These are phyloP conservation scores for Drosophila picticornis DNA, from an alignment of 2,888 invertebrate species.

Conservation along the genomic window DNA sequence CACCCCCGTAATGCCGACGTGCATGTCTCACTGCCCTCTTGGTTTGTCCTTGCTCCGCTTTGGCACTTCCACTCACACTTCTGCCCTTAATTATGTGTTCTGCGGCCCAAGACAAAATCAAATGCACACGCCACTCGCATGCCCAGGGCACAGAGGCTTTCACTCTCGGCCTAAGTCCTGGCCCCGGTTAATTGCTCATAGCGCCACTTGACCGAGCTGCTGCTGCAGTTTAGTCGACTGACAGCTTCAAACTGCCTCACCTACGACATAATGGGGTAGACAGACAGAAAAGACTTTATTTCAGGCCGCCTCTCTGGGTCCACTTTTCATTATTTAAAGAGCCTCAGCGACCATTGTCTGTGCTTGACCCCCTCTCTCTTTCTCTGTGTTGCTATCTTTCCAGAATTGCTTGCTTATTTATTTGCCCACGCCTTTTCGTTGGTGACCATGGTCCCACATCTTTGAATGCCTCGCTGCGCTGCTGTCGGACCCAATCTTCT, in stretches of 20 bases:
- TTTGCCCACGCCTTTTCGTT: constrained; percentile 48
- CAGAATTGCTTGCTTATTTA: constrained; percentile 32
- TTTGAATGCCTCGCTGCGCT: constrained; percentile 28
- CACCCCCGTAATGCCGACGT: constrained; percentile 30
- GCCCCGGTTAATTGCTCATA: constrained; percentile 74
- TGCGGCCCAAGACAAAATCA: constrained; percentile 70
- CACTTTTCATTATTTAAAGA: constrained; percentile 75
- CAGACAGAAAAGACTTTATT: constrained; percentile 16
- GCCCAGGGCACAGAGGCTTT: background rate
- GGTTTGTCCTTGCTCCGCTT: constrained; percentile 74
- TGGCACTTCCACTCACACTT: constrained; percentile 63
- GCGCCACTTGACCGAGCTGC: constrained; percentile 78
- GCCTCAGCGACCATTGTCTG: constrained; percentile 62
- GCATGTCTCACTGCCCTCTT: constrained; percentile 37
- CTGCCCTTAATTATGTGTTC: constrained; percentile 73
- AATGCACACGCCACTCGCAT: constrained; percentile 58
- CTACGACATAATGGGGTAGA: constrained; percentile 28
- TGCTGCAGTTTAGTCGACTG: constrained; percentile 52
- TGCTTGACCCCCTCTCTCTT: constrained; percentile 54
- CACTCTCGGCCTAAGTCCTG: constrained; percentile 15
- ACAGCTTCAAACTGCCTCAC: constrained; percentile 49
- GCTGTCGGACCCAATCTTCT: constrained; percentile 57
- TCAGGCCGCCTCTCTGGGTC: constrained; percentile 38
- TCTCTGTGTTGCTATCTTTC: background rate
- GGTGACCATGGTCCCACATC: constrained; percentile 19